These are phyloP conservation scores for Eptatretus atami DNA, from an alignment of 2,797 vertebrate species.

Conservation along the genomic window DNA sequence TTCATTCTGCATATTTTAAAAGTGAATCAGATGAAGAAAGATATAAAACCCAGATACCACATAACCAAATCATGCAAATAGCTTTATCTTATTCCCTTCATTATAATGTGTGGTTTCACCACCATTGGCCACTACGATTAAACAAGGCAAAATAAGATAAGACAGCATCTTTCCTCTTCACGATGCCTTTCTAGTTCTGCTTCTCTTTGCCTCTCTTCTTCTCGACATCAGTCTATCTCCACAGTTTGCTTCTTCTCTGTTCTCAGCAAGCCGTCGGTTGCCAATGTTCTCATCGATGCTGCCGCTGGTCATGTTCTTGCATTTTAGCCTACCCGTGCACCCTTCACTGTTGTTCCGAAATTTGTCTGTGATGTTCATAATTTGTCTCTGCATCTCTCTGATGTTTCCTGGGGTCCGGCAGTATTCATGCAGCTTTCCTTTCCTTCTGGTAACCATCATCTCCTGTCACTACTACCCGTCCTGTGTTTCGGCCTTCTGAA, in stretches of 20 bases:
- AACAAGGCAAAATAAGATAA: too few relatives aligned
- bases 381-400: slow-evolving; percentile 52
- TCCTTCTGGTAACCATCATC: slow-evolving; percentile 46
- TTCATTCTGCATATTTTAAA: too few relatives aligned
- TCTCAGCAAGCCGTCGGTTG: slow-evolving; percentile 69
- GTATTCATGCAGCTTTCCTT: slow-evolving; percentile 53
- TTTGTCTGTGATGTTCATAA: slow-evolving; percentile 22
- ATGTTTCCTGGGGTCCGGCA: slow-evolving; percentile 49
- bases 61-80: too few relatives aligned
- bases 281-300: slow-evolving; percentile 44
- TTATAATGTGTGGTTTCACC: too few relatives aligned
- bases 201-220: slow-evolving; percentile 70
- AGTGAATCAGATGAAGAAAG: too few relatives aligned
- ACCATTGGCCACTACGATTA: too few relatives aligned
- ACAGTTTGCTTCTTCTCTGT: slow-evolving; percentile 54
- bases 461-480: slow-evolving; percentile 44
- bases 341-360: slow-evolving; percentile 70
- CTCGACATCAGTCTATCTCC: slow-evolving; percentile 20
- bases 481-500: slow-evolving; percentile 20
- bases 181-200: slow-evolving; percentile 54
- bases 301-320: slow-evolving; percentile 62
- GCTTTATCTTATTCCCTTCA: too few relatives aligned
- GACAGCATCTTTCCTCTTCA: slow-evolving; percentile 30
- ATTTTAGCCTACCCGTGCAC: slow-evolving; percentile 67
- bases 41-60: too few relatives aligned